phyloP scores from a whole-genome alignment of 2,888 invertebrate genomes.

The Acronicta aceris region DNA sequence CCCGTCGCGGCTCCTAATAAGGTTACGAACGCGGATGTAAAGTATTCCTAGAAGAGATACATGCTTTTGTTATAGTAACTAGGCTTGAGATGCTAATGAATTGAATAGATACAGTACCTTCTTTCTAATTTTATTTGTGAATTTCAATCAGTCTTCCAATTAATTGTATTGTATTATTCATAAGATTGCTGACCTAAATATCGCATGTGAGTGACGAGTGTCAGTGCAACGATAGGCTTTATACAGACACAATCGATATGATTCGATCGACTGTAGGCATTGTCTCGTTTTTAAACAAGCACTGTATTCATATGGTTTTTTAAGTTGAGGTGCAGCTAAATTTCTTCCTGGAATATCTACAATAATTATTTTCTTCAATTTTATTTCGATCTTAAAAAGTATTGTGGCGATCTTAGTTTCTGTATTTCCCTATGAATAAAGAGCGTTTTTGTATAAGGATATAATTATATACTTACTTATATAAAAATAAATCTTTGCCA shows the following conservation, averaged over 20 bases:
- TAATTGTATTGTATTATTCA: neutral
- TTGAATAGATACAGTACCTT: neutral
- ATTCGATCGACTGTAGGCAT: neutral
- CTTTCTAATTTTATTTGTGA: slow-evolving; percentile 4
- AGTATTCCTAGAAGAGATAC: slow-evolving; percentile 51
- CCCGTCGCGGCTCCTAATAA: slow-evolving; percentile 69
- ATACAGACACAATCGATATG: neutral
- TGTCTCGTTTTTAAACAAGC: neutral
- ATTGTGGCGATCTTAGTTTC: no score
- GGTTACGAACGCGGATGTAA: slow-evolving; percentile 54
- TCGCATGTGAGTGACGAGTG: neutral
- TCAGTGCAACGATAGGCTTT: neutral
- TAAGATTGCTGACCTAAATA: neutral
- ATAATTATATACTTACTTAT: no score
- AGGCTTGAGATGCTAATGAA: neutral
- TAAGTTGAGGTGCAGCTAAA: neutral
- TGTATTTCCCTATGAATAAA: no score
- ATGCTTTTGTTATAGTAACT: slow-evolving; percentile 8
- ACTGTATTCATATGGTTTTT: neutral
- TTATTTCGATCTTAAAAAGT: neutral
- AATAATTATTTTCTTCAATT: neutral
- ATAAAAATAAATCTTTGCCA: no score
- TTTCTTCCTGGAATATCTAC: neutral
- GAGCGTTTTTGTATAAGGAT: no score
- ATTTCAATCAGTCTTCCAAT: neutral